Percentiles rank a stretch among this genome's conserved stretches.
These are phyloP conservation scores for Halictus rubicundus DNA, from an alignment of 1,140 invertebrate species.

Conservation along the genomic window DNA sequence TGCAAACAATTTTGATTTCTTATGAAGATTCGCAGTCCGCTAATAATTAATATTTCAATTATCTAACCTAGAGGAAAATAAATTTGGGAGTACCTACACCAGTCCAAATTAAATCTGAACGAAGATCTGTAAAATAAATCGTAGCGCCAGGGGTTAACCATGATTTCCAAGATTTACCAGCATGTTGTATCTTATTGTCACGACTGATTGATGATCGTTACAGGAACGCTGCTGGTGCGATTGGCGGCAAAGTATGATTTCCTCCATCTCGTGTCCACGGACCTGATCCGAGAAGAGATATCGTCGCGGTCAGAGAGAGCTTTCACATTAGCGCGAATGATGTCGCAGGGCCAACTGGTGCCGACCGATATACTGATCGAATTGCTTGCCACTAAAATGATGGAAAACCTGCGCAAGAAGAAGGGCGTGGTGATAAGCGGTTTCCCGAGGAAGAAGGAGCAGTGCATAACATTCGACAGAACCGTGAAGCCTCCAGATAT, in stretches of 20 bases:
- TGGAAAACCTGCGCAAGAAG: not conserved
- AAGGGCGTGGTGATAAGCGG: slow-evolving; percentile 56
- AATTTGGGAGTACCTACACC: no score
- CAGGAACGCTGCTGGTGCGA: slow-evolving; percentile 44
- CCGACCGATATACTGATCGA: slow-evolving; percentile 53
- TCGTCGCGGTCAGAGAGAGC: slow-evolving; percentile 32
- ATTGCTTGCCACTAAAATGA: slow-evolving; percentile 52
- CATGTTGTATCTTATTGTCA: no score
- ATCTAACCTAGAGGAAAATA: no score
- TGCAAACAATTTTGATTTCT: no score
- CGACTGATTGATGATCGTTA: not conserved
- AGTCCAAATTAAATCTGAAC: no score
- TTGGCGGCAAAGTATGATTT: slow-evolving; percentile 51
- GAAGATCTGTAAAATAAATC: no score
- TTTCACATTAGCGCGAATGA: slow-evolving; percentile 39
- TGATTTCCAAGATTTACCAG: no score
- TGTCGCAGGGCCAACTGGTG: slow-evolving; percentile 44
- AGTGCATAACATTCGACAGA: slow-evolving; percentile 53
- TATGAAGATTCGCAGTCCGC: no score
- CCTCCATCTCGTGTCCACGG: slow-evolving; percentile 28
- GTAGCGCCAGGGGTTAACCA: no score
- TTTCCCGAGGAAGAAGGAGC: slow-evolving; percentile 46
- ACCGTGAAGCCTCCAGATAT: slow-evolving; percentile 41
- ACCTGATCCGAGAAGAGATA: slow-evolving; percentile 53
- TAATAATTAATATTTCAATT: no score